Evolutionary conservation across 2,888 invertebrate genomes (phyloP).

Genomic region (Chrysolina americana): DNA sequence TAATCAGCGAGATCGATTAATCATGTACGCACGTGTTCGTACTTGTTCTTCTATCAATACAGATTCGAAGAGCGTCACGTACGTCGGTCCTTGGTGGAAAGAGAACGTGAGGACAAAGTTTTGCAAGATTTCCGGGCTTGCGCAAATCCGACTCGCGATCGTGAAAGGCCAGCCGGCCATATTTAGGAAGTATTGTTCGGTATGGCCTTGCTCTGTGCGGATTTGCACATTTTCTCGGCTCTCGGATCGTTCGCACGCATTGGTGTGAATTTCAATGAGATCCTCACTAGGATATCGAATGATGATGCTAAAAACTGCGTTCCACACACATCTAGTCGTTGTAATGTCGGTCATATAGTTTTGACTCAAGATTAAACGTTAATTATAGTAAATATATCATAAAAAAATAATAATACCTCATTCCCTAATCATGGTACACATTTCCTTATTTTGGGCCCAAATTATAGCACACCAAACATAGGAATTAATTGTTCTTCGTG

Average conservation of each 20-base stretch:
- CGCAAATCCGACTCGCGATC: slow-evolving; percentile 53
- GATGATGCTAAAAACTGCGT: neutral
- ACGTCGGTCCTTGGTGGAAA: slow-evolving; percentile 60
- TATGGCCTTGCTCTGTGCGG: slow-evolving; percentile 16
- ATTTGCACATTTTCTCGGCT: slow-evolving; percentile 12
- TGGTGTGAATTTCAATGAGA: slow-evolving; percentile 3
- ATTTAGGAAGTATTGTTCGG: slow-evolving; percentile 59
- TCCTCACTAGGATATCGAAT: neutral
- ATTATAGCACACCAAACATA: no score
- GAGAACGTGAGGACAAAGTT: slow-evolving; percentile 61
- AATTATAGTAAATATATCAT: no score
- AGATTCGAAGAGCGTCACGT: slow-evolving; percentile 48
- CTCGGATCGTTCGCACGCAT: neutral
- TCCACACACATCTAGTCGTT: neutral
- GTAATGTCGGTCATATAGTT: neutral
- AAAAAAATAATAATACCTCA: no score
- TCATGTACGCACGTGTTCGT: slow-evolving; percentile 8
- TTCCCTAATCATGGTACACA: no score
- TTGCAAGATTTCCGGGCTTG: slow-evolving; percentile 63
- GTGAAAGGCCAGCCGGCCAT: slow-evolving; percentile 64
- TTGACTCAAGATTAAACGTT: no score
- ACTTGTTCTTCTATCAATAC: slow-evolving; percentile 4
- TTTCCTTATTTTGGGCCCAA: no score
- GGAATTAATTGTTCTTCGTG: no score
- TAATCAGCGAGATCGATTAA: slow-evolving; percentile 9